Conservation (phyloP, 2,797 vertebrate species). For the Rhyacichthys aspro region DNA sequence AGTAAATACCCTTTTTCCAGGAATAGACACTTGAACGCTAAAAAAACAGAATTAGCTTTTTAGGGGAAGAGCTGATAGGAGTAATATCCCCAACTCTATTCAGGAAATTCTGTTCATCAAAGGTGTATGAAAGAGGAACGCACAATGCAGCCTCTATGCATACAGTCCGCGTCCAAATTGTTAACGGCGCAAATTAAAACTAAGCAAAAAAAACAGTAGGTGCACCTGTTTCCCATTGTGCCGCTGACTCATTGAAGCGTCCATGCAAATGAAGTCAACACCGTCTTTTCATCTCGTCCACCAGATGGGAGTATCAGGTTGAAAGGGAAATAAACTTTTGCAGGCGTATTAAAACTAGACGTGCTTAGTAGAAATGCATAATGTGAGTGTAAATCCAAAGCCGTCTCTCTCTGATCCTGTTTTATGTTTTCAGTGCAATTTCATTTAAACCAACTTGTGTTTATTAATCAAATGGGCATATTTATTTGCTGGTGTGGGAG, state of each 20-base stretch:
- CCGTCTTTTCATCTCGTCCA: constrained; percentile 57
- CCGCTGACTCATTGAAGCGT: constrained; percentile 54
- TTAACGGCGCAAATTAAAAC: constrained; percentile 50
- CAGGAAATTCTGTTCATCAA: constrained; percentile 32
- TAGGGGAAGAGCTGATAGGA: too few species aligned
- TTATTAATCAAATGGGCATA: not conserved
- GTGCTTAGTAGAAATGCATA: constrained; percentile 40
- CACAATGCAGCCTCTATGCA: constrained; percentile 25
- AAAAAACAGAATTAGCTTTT: too few species aligned
- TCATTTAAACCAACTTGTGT: not conserved
- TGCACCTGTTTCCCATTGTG: constrained; percentile 58
- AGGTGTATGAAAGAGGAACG: constrained; percentile 12
- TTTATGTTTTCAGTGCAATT: constrained; percentile 11
- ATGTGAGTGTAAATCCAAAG: constrained; percentile 37
- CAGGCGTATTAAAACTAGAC: constrained; percentile 42
- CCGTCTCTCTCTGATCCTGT: not conserved
- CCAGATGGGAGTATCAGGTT: constrained; percentile 61
- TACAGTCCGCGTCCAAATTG: constrained; percentile 13
- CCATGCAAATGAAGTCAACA: constrained; percentile 61
- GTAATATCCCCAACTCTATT: constrained; percentile 21
- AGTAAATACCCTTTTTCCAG: too few species aligned
- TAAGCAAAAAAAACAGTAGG: constrained; percentile 38
- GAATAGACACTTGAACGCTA: too few species aligned
- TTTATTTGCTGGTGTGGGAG: not conserved
- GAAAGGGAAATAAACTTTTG: constrained; percentile 57